These are phyloP conservation scores for Cassiopea xamachana DNA, from an alignment of 30 jellyfish, hydroid and myxozoan species.

Conservation along the genomic window DNA sequence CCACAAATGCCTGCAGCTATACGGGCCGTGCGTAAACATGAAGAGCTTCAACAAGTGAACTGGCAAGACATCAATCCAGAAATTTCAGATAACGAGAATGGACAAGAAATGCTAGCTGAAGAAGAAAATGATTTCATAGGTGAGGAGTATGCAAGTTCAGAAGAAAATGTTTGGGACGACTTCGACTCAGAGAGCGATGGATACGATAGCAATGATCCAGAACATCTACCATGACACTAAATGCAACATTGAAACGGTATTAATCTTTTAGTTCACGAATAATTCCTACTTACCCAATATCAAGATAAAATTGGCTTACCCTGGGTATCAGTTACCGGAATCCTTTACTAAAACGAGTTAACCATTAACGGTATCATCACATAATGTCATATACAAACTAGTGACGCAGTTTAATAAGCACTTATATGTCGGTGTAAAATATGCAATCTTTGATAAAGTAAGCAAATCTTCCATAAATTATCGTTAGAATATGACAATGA, in stretches of 20 bases:
- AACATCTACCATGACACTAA: slow-evolving; percentile 54
- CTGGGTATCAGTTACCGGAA: background rate
- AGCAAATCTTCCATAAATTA: slow-evolving; percentile 5
- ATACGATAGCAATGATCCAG: slow-evolving; percentile 76
- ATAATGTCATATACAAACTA: slow-evolving; percentile 29
- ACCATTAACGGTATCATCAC: slow-evolving; percentile 24
- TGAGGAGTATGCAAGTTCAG: slow-evolving; percentile 69
- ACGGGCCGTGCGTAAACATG: slow-evolving; percentile 54
- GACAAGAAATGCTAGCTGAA: slow-evolving; percentile 23
- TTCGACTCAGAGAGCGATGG: slow-evolving; percentile 70
- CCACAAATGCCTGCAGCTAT: slow-evolving; percentile 63
- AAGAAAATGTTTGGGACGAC: slow-evolving; percentile 62
- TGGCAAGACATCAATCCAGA: slow-evolving; percentile 43
- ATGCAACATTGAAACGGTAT: slow-evolving; percentile 5
- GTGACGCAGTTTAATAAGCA: slow-evolving; percentile 19
- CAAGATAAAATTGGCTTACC: background rate
- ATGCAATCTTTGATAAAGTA: slow-evolving; percentile 9
- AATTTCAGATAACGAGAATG: slow-evolving; percentile 29
- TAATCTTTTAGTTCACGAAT: background rate
- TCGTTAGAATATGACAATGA: slow-evolving; percentile 14
- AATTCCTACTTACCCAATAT: background rate
- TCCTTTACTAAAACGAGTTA: slow-evolving; percentile 7
- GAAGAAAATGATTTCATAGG: slow-evolving; percentile 48
- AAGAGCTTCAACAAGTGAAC: slow-evolving; percentile 21
- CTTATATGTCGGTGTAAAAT: slow-evolving; percentile 24